Percentiles rank a stretch among this genome's conserved stretches.
Conservation (phyloP, 2,113 vertebrate species). For the Mus musculus region GRCm39 chr5:147075501-147076000, state of each 20-base stretch:
- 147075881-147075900: not conserved
- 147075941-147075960: not conserved
- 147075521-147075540: not conserved
- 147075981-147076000: not conserved
- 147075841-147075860: not conserved
- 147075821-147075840: not conserved
- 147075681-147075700: slow-evolving; percentile 1
- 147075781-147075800: not conserved
- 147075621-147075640: not conserved
- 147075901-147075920: not conserved
- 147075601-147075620: not conserved
- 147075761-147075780: not conserved
- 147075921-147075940: not conserved
- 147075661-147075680: not conserved
- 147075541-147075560: not conserved
- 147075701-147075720: not conserved
- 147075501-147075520: not conserved
- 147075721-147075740: not conserved
- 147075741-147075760: not conserved
- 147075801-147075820: not conserved
- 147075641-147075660: not conserved
- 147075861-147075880: not conserved
- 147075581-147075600: not conserved
- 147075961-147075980: not conserved
- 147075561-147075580: slow-evolving; percentile 29